These are phyloP conservation scores for Thryonomys swinderianus DNA, from an alignment of 2,113 vertebrate species.

Conservation along the genomic window DNA sequence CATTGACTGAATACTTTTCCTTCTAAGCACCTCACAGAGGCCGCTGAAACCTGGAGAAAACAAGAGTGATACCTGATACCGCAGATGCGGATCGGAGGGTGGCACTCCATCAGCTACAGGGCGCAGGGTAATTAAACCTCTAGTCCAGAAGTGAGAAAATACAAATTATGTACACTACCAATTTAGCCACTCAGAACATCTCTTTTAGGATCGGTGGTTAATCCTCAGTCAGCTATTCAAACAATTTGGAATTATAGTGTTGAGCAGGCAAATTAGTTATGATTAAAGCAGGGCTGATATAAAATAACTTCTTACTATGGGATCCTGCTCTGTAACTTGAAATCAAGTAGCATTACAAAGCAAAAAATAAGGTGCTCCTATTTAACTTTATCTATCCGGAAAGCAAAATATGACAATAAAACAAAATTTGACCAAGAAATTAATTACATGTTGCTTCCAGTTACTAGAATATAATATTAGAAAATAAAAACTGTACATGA, in stretches of 20 bases:
- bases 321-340: background rate
- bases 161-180: constrained; percentile 58
- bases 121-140: constrained; percentile 56
- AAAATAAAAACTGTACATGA: background rate
- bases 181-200: constrained; percentile 13
- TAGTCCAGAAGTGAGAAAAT: background rate
- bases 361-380: background rate
- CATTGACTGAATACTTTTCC: background rate
- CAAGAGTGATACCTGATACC: background rate
- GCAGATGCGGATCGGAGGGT: background rate
- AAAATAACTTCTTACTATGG: background rate
- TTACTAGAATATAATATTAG: background rate
- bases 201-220: constrained; percentile 17
- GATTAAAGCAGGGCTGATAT: background rate
- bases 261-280: background rate
- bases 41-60: background rate
- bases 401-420: background rate
- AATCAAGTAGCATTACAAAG: background rate
- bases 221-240: background rate
- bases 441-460: background rate
- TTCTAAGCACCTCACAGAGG: background rate
- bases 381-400: background rate
- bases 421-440: background rate
- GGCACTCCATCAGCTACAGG: constrained; percentile 23
- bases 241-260: background rate